Evolutionary conservation across 1,140 invertebrate genomes (phyloP).

Genomic region (Gryon sp.): DNA sequence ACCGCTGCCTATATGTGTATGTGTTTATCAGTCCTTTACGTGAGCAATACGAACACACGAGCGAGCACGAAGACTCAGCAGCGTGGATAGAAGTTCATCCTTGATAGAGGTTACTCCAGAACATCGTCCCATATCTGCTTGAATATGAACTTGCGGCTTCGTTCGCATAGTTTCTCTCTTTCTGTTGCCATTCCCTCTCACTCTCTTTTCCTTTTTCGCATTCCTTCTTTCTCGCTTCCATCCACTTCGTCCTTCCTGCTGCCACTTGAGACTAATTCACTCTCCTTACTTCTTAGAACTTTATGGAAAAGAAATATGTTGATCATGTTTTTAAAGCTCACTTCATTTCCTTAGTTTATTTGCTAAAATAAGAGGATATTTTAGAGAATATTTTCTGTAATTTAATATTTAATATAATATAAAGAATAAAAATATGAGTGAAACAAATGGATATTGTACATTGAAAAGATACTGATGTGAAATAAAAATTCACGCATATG

Average conservation of each 20-base stretch:
- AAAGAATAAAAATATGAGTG: not conserved
- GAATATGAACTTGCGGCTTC: constrained; percentile 77
- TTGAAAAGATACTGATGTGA: too few relatives aligned
- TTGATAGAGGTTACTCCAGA: constrained; percentile 79
- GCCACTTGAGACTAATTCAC: constrained; percentile 31
- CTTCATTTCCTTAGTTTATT: too few relatives aligned
- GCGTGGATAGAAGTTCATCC: constrained; percentile 74
- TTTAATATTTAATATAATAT: too few relatives aligned
- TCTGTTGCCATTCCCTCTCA: constrained; percentile 31
- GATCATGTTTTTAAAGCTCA: too few relatives aligned
- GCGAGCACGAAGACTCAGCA: constrained; percentile 2
- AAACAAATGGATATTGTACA: too few relatives aligned
- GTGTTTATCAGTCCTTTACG: constrained; percentile 39
- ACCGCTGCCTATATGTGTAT: constrained; percentile 13
- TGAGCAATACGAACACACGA: constrained; percentile 17
- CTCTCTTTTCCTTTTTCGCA: constrained; percentile 31
- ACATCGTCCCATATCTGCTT: constrained; percentile 78
- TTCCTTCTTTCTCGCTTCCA: constrained; percentile 44
- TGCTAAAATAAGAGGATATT: too few relatives aligned
- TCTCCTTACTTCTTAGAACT: constrained; percentile 32
- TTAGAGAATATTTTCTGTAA: too few relatives aligned
- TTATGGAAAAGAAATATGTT: not conserved
- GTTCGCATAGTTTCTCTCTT: constrained; percentile 62
- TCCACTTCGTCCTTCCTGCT: constrained; percentile 38
- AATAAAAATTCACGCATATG: too few relatives aligned